Evolutionary conservation across 2,113 vertebrate species (phyloP).

Genomic region (Zapus hudsonius): DNA sequence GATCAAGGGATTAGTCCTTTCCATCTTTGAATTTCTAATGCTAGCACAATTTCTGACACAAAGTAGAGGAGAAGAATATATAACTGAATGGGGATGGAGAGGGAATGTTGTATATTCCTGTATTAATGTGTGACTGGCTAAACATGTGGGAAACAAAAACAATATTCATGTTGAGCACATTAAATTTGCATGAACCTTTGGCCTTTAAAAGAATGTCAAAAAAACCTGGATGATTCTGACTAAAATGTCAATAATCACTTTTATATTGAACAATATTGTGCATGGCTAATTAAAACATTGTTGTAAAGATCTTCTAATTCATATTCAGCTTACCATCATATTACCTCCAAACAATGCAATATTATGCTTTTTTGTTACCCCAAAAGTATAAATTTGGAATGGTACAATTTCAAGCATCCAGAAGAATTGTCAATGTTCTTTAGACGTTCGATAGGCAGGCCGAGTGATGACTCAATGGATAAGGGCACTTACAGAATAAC

Average conservation of each 20-base stretch:
- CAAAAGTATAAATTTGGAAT: neutral
- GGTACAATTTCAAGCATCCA: neutral
- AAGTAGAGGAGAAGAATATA: neutral
- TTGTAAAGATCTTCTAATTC: neutral
- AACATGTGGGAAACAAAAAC: neutral
- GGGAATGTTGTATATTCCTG: neutral
- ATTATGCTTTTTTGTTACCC: neutral
- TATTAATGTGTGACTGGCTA: constrained; percentile 9
- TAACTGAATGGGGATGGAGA: neutral
- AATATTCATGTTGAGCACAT: neutral
- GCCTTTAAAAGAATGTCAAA: neutral
- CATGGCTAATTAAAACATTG: neutral
- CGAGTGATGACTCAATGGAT: too few relatives aligned
- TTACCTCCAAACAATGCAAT: neutral
- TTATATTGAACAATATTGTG: neutral
- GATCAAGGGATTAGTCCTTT: neutral
- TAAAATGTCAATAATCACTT: neutral
- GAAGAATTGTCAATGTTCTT: neutral
- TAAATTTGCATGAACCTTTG: neutral
- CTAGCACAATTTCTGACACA: neutral
- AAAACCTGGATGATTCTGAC: constrained; percentile 9
- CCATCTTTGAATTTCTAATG: constrained; percentile 12
- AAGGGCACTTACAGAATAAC: too few relatives aligned
- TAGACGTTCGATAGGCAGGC: neutral
- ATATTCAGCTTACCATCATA: neutral